These are phyloP conservation scores for Antechinus stuartii DNA, from an alignment of 2,113 vertebrate species.

Conservation along the genomic window DNA sequence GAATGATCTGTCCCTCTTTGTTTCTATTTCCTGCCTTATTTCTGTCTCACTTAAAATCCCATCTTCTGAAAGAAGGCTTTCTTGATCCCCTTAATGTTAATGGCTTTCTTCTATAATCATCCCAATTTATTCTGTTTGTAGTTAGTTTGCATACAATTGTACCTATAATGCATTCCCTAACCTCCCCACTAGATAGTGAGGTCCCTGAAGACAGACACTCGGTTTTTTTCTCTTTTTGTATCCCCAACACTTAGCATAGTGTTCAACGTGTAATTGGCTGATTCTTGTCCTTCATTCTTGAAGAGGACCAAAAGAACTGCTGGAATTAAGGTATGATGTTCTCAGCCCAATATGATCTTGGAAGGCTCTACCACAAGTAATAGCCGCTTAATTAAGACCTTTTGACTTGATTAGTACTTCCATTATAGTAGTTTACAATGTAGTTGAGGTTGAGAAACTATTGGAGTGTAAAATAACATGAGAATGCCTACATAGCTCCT, in stretches of 20 bases:
- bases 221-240: background rate
- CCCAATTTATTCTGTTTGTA: background rate
- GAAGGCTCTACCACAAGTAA: background rate
- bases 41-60: background rate
- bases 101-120: background rate
- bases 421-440: background rate
- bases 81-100: background rate
- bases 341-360: background rate
- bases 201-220: background rate
- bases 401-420: background rate
- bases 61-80: background rate
- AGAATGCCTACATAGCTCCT: background rate
- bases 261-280: background rate
- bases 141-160: background rate
- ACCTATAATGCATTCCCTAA: background rate
- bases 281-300: background rate
- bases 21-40: background rate
- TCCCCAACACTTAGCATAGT: background rate
- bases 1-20: background rate
- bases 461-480: background rate
- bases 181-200: background rate
- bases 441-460: background rate
- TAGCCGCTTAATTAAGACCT: background rate
- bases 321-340: background rate
- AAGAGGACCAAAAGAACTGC: background rate